Conservation (phyloP, 2,888 invertebrate species). For the Pyrochroa serraticornis region DNA sequence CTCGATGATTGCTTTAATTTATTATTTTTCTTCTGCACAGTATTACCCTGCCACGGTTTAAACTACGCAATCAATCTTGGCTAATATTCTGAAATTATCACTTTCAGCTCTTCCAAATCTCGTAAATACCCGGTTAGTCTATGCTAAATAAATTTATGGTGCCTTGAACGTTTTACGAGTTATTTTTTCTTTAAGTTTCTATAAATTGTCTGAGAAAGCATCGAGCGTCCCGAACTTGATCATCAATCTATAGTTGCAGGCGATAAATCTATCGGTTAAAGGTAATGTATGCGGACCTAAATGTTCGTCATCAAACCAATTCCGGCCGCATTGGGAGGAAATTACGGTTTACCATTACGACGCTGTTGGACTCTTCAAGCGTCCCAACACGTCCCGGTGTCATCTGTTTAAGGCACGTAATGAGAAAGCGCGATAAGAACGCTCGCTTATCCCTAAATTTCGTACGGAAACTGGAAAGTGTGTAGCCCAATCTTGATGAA, state of each 20-base stretch:
- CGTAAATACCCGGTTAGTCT: constrained; percentile 13
- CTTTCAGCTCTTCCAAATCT: too few relatives aligned
- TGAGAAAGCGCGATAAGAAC: too few relatives aligned
- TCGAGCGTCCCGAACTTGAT: constrained; percentile 4
- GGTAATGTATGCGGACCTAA: constrained; percentile 22
- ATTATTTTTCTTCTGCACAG: too few relatives aligned
- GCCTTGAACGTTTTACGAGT: constrained; percentile 13
- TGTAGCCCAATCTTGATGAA: constrained; percentile 16
- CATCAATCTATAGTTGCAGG: constrained; percentile 23
- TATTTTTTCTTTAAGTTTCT: constrained; percentile 13
- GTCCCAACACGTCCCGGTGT: too few relatives aligned
- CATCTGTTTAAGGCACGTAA: too few relatives aligned
- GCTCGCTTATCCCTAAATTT: too few relatives aligned
- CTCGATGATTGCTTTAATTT: too few relatives aligned
- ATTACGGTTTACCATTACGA: constrained; percentile 12
- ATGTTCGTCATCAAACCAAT: constrained; percentile 27
- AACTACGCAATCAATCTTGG: too few relatives aligned
- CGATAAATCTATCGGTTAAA: constrained; percentile 19
- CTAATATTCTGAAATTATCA: too few relatives aligned
- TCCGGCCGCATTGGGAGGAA: constrained; percentile 24
- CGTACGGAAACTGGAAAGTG: neutral
- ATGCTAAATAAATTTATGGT: constrained; percentile 9
- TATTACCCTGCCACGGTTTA: too few relatives aligned
- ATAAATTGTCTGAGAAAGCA: neutral
- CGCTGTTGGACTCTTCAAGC: too few relatives aligned